Conservation (phyloP, 2,113 vertebrate genomes). For the Mugil cephalus region DNA sequence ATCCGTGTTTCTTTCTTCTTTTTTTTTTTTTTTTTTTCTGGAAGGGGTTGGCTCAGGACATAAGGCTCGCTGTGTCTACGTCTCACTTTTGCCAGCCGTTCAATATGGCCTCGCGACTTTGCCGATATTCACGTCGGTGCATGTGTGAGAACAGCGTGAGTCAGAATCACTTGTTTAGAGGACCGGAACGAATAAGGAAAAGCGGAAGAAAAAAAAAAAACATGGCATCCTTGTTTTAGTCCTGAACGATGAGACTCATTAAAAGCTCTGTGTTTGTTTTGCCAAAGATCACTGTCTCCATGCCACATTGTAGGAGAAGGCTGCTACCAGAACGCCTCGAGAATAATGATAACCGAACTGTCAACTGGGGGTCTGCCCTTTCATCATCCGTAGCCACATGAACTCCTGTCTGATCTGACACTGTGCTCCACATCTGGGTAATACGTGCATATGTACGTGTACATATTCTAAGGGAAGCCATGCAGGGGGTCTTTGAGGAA, state of each 20-base stretch:
- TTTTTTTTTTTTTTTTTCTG: not conserved
- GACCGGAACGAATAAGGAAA: not conserved
- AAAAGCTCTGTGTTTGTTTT: conserved; percentile 55
- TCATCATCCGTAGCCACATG: conserved; percentile 34
- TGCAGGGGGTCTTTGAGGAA: conserved; percentile 11
- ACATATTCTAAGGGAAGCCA: conserved; percentile 5
- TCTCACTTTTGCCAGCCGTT: conserved; percentile 24
- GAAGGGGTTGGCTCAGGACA: conserved; percentile 48
- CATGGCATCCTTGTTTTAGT: conserved; percentile 31
- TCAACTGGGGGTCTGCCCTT: conserved; percentile 39
- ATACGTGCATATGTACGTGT: conserved; percentile 18
- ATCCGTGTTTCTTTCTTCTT: conserved; percentile 29
- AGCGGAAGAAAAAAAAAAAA: conserved; percentile 1
- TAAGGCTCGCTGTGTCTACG: conserved; percentile 35
- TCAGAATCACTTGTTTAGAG: conserved; percentile 22
- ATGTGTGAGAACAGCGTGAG: conserved; percentile 8
- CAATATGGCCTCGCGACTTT: conserved; percentile 18
- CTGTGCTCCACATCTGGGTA: not conserved
- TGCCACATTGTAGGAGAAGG: conserved; percentile 59
- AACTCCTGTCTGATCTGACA: conserved; percentile 36
- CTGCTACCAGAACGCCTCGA: conserved; percentile 31
- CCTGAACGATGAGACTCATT: conserved; percentile 53
- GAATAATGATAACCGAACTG: conserved; percentile 66
- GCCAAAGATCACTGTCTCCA: conserved; percentile 58
- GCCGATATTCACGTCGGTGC: not conserved